A percentile compares a stretch with the other conserved stretches of the same genome.
Evolutionary conservation across 1,140 invertebrate genomes (phyloP).

Genomic region (Hyphantria cunea): DNA sequence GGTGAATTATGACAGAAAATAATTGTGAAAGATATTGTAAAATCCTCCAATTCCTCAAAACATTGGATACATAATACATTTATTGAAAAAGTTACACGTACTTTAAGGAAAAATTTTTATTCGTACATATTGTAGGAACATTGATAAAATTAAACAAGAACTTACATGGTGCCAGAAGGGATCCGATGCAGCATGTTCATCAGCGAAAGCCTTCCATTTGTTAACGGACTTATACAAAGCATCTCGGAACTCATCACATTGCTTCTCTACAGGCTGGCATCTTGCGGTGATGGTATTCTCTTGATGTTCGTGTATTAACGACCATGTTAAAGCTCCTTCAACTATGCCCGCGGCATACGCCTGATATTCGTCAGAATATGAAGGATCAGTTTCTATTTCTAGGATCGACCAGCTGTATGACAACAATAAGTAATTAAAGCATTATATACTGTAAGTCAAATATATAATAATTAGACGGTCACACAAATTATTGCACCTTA

Average conservation of each 20-base stretch:
- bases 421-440: too few relatives aligned
- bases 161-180: constrained; percentile 92
- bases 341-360: constrained; percentile 94
- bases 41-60: too few relatives aligned
- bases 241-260: constrained; percentile 86
- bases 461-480: too few relatives aligned
- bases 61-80: too few relatives aligned
- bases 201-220: constrained; percentile 83
- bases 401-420: constrained; percentile 88
- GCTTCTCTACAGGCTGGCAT: constrained; percentile 85
- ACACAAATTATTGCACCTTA: too few relatives aligned
- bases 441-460: too few relatives aligned
- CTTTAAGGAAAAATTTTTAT: too few relatives aligned
- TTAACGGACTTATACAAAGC: constrained; percentile 86
- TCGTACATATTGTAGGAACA: too few relatives aligned
- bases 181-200: constrained; percentile 76
- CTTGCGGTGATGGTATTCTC: constrained; percentile 87
- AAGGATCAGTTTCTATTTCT: constrained; percentile 89
- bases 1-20: too few relatives aligned
- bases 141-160: neutral
- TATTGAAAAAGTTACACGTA: too few relatives aligned
- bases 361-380: constrained; percentile 89
- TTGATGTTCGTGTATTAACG: constrained; percentile 91
- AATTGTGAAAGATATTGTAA: too few relatives aligned
- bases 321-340: constrained; percentile 91